Conservation (phyloP, 2,888 invertebrate genomes). For the Pristionchus exspectatus region DNA sequence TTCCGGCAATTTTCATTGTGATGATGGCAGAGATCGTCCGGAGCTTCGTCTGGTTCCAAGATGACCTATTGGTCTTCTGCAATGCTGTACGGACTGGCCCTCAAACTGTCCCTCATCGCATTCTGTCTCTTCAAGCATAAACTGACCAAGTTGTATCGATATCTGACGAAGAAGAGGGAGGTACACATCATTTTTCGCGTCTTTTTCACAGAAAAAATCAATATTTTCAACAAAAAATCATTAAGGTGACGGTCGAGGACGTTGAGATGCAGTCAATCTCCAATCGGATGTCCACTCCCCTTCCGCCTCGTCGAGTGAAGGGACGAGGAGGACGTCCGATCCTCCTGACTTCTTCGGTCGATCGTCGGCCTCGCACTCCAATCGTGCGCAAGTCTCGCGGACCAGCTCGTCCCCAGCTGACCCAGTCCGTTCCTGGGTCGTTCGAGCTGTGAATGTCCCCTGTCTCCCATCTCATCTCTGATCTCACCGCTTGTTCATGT, state of each 20-base stretch:
- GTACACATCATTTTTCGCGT: no score
- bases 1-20: not conserved
- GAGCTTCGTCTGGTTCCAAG: not conserved
- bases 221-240: no score
- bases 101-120: conserved; percentile 11
- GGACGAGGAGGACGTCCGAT: not conserved
- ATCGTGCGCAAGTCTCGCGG: not conserved
- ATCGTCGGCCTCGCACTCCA: not conserved
- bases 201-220: no score
- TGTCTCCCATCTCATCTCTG: not conserved
- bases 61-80: not conserved
- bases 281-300: not conserved
- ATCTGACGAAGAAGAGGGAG: not conserved
- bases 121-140: conserved; percentile 4
- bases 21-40: not conserved
- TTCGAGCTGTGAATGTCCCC: not conserved
- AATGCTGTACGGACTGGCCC: not conserved
- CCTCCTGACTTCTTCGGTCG: not conserved
- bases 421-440: not conserved
- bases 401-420: not conserved
- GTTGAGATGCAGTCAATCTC: not conserved
- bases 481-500: not conserved
- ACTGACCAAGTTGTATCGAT: not conserved
- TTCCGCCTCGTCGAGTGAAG: not conserved
- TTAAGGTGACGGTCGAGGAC: not conserved